Evolutionary conservation across 2,888 invertebrate genomes (phyloP), one percentile per base, ranked within the genome.

Genomic region (Eutolmus rufibarbis): DNA sequence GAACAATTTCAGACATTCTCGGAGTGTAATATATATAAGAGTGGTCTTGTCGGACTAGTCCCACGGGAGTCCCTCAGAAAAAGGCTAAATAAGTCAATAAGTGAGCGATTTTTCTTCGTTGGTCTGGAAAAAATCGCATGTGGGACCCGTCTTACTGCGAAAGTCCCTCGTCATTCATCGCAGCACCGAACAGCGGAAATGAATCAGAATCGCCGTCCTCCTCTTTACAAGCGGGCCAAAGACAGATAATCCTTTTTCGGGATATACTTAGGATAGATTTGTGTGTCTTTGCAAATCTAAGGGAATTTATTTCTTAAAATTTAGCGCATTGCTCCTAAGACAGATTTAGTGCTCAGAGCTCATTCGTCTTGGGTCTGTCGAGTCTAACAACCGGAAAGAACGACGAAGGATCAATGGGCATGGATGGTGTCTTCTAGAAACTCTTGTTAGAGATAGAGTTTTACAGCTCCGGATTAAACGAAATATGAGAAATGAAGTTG

Each of bases 231-330:
- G 46, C 8, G 51, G 40, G 14, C 23, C 16, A 51, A 79, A 28
- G 46, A 46, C 9, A 46, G 51, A 46, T 79, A 79, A 79, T 79
- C 79, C 79, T 79, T 79, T 79, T 78, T 79, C 28, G 23, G 51
- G 46, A 19, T 79, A 19, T 79, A n/a, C 51, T 46, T 28, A 46
- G 16, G 78, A n/a, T 37, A 51, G 23, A 23, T 79, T 79, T 79
- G 28, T 79, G 43, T 79, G 51, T 79, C 79, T 51, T 28, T 43
- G 51, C 23, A 16, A 5, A 28, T n/a, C 66, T 31, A 28, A 51
- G 31, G 14, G 79, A 40, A 79, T 79, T 79, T 79, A 79, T 79
- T 79, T 79, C 79, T 51, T 51, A n/a, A 79, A 79, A 79, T 51
- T 79, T 46, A 79, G 28, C 79, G 51, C 79, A 31, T 79, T 51